Conservation (phyloP, 2,113 vertebrate species). For the Albula glossodonta region DNA sequence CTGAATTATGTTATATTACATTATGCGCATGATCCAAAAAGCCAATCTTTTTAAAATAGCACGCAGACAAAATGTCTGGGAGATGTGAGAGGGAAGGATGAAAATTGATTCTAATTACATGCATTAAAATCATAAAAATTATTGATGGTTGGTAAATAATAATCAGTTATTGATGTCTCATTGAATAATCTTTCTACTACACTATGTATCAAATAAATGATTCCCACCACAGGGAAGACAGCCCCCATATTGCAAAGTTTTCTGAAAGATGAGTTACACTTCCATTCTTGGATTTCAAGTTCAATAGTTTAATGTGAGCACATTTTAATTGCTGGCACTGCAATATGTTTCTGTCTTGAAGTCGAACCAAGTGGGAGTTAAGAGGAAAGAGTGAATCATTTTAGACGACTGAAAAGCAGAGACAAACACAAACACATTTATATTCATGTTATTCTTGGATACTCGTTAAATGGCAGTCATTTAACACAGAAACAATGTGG, state of each 20-base stretch:
- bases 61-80: too few species aligned
- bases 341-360: slow-evolving; percentile 28
- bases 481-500: slow-evolving; percentile 2
- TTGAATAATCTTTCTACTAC: not conserved
- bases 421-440: not conserved
- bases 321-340: slow-evolving; percentile 31
- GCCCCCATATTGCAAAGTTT: slow-evolving; percentile 16
- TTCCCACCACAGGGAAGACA: not conserved
- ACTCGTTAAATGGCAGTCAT: slow-evolving; percentile 34
- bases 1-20: too few species aligned
- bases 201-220: not conserved
- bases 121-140: not conserved
- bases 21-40: too few species aligned
- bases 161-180: not conserved
- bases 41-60: too few species aligned
- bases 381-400: not conserved
- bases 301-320: slow-evolving; percentile 15
- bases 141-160: not conserved
- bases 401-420: slow-evolving; percentile 2
- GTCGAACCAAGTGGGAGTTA: slow-evolving; percentile 27
- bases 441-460: slow-evolving; percentile 19
- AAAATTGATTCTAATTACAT: not conserved
- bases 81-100: not conserved
- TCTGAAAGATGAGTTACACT: slow-evolving; percentile 12
- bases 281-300: slow-evolving; percentile 13